phyloP scores from a whole-genome alignment of 2,888 invertebrate genomes.

The Monoplex corrugatus region DNA sequence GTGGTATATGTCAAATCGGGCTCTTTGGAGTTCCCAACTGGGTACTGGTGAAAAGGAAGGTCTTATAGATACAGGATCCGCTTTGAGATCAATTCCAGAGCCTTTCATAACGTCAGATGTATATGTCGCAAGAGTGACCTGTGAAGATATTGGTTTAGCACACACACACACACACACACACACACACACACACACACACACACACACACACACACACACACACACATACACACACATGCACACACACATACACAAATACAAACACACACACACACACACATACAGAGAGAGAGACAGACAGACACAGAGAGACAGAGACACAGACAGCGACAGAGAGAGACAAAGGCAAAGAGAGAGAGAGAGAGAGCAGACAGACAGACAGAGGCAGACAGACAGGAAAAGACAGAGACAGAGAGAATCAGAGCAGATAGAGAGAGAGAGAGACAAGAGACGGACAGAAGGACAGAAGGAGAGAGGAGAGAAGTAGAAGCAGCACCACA shows the following conservation, averaged over 20 bases:
- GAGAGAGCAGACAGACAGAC: slow-evolving; percentile 28
- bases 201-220: slow-evolving; percentile 46
- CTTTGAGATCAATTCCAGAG: too few species aligned
- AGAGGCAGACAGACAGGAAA: neutral
- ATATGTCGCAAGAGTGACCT: too few species aligned
- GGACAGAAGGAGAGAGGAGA: too few species aligned
- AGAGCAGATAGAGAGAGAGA: too few species aligned
- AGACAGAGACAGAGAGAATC: neutral
- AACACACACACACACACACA: slow-evolving; percentile 28
- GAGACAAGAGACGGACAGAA: too few species aligned
- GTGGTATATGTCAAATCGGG: too few species aligned
- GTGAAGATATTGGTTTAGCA: too few species aligned
- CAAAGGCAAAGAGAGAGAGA: neutral
- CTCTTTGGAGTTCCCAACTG: too few species aligned
- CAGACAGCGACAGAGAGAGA: neutral
- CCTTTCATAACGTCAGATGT: too few species aligned
- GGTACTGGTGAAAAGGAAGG: too few species aligned
- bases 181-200: slow-evolving; percentile 40
- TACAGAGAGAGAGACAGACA: neutral
- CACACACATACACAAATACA: slow-evolving; percentile 27
- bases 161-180: neutral
- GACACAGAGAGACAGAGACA: neutral
- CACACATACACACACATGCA: slow-evolving; percentile 34
- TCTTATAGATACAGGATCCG: too few species aligned
- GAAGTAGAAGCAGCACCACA: too few species aligned